Base-by-base conservation (phyloP, 2,888 invertebrate genomes). In the Volucella inflata region DNA sequence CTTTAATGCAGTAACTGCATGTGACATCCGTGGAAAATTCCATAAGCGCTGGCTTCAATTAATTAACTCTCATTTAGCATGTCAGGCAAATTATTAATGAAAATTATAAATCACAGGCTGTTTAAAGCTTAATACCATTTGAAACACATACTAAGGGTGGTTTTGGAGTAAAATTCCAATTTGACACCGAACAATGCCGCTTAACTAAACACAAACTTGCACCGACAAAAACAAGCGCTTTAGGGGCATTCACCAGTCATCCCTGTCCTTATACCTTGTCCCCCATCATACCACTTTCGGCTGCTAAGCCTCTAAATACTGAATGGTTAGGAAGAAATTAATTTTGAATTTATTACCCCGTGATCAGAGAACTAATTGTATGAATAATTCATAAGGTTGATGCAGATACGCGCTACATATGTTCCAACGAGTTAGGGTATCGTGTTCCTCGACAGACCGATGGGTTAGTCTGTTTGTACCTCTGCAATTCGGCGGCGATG, bases 361-460 rank as follows among this genome's bases (percentile, higher is more conserved):
- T 85, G 80, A 85, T 80, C 75, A 57, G 68, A 57, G 75, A 76
- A 85, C 84, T 80, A 80, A 80, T 84, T 80, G 67, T 80, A 67
- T 84, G 84, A 80, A 84, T 84, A 80, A 85, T 80, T 80, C 67
- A 85, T 85, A 64, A 75, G 60, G 42, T 71, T 48, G 36, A 80
- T 75, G 75, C 80, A 75, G 75, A 59, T 59, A 78, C 50, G 12
- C 40, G 36, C 9, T 48, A 30, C 55, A 64, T 62, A 40, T 21
- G 17, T 12, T 72, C 21, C 64, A 9, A 6, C 16, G 50, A 30
- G 30, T 30, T 67, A 44, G 70, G 62, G 53, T 55, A 55, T 53
- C 59, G 44, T 14, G 14, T 44, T 48, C 55, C 48, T 38, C 51
- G 1, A 11, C 44, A 11, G 44, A 12, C 44, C 6, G 44, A 6